phyloP scores from a whole-genome alignment of 2,888 invertebrate species.

The Lamellibrachia columna region DNA sequence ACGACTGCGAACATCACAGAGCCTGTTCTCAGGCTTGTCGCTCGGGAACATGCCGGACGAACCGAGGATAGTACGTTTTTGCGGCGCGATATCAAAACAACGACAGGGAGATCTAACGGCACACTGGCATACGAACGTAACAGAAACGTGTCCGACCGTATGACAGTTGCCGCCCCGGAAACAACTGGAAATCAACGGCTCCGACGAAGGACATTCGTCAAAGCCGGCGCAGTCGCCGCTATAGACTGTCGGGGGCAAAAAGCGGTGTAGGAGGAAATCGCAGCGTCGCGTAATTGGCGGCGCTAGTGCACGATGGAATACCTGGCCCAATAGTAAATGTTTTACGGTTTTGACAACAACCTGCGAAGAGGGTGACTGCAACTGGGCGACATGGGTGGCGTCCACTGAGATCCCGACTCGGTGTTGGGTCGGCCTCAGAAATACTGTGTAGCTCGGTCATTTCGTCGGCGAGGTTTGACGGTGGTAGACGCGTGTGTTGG shows the following conservation, averaged over 20 bases:
- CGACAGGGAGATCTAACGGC: background rate
- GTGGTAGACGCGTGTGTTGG: background rate
- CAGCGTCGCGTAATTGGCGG: conserved; percentile 6
- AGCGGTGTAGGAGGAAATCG: background rate
- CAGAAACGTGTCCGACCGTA: conserved; percentile 3
- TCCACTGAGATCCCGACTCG: background rate
- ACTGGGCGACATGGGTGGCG: background rate
- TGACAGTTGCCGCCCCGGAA: background rate
- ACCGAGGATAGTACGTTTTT: background rate
- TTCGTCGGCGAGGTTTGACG: background rate
- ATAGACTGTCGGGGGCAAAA: background rate
- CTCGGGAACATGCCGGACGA: background rate
- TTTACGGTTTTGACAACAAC: conserved; percentile 10
- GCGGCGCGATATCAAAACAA: background rate
- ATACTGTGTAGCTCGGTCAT: background rate
- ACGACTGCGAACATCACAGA: background rate
- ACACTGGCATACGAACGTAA: background rate
- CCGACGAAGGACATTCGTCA: background rate
- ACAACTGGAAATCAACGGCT: background rate
- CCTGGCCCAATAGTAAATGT: conserved; percentile 16
- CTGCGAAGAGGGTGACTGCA: background rate
- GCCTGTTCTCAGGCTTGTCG: background rate
- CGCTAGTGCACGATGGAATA: conserved; percentile 2
- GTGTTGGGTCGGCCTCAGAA: background rate
- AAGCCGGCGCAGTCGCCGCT: background rate